phyloP scores from a whole-genome alignment of 2,888 invertebrate species.

The Tachystola acroxantha region DNA sequence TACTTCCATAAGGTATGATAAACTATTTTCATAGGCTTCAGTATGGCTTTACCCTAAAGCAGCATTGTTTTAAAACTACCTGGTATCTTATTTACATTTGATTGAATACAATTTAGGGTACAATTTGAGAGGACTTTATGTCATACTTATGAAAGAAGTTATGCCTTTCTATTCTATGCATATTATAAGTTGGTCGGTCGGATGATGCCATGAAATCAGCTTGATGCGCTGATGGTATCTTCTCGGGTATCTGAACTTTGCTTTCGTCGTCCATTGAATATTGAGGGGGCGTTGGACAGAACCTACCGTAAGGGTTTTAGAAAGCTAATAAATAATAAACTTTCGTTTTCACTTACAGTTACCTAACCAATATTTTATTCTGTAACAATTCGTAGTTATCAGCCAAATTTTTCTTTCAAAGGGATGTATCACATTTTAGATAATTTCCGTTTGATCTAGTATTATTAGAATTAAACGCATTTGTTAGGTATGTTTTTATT shows the following conservation, averaged over 20 bases:
- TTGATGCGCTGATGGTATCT: conserved; percentile 26
- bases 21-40: too few species aligned
- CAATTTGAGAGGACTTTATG: background rate
- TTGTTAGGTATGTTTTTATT: too few species aligned
- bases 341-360: conserved; percentile 33
- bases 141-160: background rate
- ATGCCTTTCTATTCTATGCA: background rate
- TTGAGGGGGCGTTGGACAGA: conserved; percentile 22
- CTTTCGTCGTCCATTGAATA: conserved; percentile 34
- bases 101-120: background rate
- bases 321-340: conserved; percentile 22
- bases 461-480: too few species aligned
- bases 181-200: conserved; percentile 1
- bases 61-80: too few species aligned
- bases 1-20: too few species aligned
- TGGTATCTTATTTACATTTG: too few species aligned
- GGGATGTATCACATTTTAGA: too few species aligned
- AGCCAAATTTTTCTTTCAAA: too few species aligned
- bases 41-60: too few species aligned
- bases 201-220: background rate
- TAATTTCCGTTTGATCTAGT: too few species aligned
- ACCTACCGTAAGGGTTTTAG: conserved; percentile 21
- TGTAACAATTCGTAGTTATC: conserved; percentile 6
- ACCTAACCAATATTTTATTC: conserved; percentile 16
- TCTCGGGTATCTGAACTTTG: conserved; percentile 22